These are phyloP conservation scores for Phrixothrix hirtus DNA, from an alignment of 2,888 invertebrate species.

Conservation along the genomic window DNA sequence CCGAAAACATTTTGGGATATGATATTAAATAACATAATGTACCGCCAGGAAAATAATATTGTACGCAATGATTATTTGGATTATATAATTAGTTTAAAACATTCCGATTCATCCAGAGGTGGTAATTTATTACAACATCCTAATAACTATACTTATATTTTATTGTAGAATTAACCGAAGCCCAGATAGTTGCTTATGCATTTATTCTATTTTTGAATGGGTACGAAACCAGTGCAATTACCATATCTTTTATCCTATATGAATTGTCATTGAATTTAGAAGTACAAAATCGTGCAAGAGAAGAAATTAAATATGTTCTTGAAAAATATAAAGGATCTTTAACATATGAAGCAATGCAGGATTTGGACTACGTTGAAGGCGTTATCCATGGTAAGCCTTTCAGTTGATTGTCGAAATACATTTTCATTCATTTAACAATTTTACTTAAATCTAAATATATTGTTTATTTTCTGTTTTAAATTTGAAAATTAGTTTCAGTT, in stretches of 20 bases:
- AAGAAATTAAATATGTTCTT: background rate
- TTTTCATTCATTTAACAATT: too few relatives aligned
- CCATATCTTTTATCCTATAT: background rate
- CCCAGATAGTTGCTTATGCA: background rate
- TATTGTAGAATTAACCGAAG: background rate
- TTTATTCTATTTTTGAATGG: constrained; percentile 1
- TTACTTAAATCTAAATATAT: too few relatives aligned
- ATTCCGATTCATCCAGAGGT: background rate
- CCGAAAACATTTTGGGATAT: background rate
- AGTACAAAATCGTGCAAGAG: background rate
- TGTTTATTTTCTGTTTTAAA: too few relatives aligned
- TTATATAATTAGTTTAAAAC: background rate
- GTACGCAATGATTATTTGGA: background rate
- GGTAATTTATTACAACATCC: too few relatives aligned
- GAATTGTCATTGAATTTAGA: background rate
- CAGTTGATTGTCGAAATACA: too few relatives aligned
- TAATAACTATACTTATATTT: too few relatives aligned
- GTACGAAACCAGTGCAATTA: background rate
- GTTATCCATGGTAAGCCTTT: background rate
- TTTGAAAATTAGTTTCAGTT: too few relatives aligned
- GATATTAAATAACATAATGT: background rate
- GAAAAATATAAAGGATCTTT: background rate
- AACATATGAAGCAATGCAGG: background rate
- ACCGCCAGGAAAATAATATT: background rate
- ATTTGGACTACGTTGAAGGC: background rate